A percentile compares a stretch with the other conserved stretches of the same genome.
Evolutionary conservation across 2,888 invertebrate genomes (phyloP).

Genomic region (Pammene aurita): DNA sequence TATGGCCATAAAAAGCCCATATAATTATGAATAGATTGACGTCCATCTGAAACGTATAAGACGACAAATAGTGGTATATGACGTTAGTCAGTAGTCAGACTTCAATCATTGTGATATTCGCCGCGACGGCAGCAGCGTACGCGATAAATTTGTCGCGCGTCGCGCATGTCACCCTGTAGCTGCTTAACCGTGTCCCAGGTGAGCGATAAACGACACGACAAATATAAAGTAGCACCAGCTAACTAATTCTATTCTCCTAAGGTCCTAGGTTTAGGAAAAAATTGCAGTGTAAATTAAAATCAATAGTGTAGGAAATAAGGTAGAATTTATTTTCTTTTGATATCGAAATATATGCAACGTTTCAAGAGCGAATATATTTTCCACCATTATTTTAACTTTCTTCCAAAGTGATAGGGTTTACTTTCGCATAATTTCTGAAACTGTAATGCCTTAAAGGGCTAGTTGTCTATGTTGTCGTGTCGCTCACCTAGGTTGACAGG

Average conservation of each 20-base stretch:
- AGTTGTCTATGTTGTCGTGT: neutral
- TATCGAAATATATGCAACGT: no score
- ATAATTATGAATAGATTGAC: constrained; percentile 42
- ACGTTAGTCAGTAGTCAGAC: constrained; percentile 56
- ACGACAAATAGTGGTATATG: constrained; percentile 48
- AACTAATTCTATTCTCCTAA: no score
- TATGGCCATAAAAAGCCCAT: constrained; percentile 32
- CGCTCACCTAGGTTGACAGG: neutral
- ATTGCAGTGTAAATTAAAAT: no score
- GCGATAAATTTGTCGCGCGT: neutral
- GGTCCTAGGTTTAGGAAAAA: no score
- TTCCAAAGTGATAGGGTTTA: no score
- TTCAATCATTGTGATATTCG: constrained; percentile 61
- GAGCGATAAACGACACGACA: neutral
- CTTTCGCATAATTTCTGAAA: no score
- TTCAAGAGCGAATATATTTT: no score
- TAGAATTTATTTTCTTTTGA: no score
- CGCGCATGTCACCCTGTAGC: neutral
- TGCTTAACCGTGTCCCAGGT: neutral
- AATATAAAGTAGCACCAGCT: no score
- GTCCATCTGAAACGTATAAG: constrained; percentile 52
- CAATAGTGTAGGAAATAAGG: no score
- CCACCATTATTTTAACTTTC: no score
- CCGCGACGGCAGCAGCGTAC: constrained; percentile 49
- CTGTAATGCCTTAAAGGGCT: no score